Conservation (phyloP, 2,888 invertebrate species). For the Amphipoea lucens region DNA sequence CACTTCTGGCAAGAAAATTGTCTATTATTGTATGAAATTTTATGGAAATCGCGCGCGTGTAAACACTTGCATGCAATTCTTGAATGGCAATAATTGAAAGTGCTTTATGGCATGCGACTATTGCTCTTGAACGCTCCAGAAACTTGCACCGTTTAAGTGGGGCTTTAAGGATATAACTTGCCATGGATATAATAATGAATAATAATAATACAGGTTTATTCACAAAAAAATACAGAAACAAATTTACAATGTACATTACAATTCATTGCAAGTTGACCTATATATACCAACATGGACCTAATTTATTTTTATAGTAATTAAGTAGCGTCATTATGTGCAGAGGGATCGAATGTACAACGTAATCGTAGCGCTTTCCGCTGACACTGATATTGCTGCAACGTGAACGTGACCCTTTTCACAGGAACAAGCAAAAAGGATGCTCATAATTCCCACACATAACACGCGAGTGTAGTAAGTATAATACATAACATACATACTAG, state of each 20-base stretch:
- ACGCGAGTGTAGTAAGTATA: constrained; percentile 9
- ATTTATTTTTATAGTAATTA: not conserved
- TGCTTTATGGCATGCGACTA: not conserved
- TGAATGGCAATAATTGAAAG: not conserved
- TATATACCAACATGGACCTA: not conserved
- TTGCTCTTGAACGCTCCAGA: not conserved
- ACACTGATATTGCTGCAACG: constrained; percentile 12
- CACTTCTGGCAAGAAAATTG: not conserved
- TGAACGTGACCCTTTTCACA: constrained; percentile 19
- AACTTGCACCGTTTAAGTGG: not conserved
- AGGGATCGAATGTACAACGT: not conserved
- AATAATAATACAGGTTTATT: no score
- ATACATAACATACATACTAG: constrained; percentile 36
- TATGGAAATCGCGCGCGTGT: no score
- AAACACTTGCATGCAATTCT: not conserved
- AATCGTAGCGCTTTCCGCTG: no score
- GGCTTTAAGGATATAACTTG: not conserved
- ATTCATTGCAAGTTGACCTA: no score
- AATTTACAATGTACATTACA: no score
- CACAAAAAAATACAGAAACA: no score
- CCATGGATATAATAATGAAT: no score
- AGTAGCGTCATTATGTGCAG: not conserved
- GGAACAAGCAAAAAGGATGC: constrained; percentile 18
- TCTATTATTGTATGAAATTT: not conserved
- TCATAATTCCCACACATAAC: constrained; percentile 21